Evolutionary conservation across 2,113 vertebrate genomes (phyloP).

Genomic region (Lamprotornis superbus): DNA sequence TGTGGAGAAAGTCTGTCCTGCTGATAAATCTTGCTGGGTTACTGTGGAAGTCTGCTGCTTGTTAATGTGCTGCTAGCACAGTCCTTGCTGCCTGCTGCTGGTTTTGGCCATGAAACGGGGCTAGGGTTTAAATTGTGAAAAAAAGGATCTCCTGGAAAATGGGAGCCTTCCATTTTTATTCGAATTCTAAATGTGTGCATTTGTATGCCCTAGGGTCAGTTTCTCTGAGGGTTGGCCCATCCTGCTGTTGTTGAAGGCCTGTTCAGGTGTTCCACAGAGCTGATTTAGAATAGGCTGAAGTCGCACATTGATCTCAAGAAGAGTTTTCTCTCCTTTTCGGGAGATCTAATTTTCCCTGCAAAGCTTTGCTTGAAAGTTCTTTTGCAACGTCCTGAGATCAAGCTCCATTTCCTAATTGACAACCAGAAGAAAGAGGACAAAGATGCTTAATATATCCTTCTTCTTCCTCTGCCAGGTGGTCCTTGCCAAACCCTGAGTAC

Average conservation of each 20-base stretch:
- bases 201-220: neutral
- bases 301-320: neutral
- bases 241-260: neutral
- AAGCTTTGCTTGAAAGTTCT: conserved; percentile 1
- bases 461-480: conserved; percentile 81
- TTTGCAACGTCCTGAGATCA: neutral
- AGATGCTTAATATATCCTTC: neutral
- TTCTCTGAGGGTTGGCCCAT: neutral
- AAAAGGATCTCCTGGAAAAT: neutral
- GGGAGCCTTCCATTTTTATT: neutral
- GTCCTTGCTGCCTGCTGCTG: neutral
- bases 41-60: neutral
- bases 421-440: neutral
- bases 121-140: neutral
- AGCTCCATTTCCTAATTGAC: neutral
- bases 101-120: neutral
- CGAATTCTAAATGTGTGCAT: neutral
- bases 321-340: neutral
- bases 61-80: neutral
- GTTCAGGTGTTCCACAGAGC: neutral
- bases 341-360: neutral
- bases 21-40: neutral
- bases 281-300: neutral
- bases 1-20: neutral
- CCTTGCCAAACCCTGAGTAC: conserved; percentile 91